phyloP scores from a whole-genome alignment of 2,888 invertebrate species.

The Melieria crassipennis region DNA sequence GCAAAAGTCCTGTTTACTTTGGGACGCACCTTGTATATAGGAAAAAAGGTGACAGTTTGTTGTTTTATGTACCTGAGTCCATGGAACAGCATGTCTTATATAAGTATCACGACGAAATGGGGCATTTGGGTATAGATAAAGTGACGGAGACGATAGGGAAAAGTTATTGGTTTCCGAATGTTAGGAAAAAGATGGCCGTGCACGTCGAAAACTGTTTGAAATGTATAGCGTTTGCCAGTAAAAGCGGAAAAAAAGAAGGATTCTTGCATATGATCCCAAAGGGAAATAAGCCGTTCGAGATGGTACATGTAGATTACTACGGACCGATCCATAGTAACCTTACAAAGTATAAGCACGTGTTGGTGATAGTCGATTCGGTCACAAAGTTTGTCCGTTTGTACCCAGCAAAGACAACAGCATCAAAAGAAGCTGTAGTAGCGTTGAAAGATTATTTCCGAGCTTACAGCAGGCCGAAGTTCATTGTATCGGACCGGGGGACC shows the following conservation, averaged over 20 bases:
- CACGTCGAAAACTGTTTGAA: slow-evolving; percentile 35
- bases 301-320: slow-evolving; percentile 39
- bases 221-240: slow-evolving; percentile 31
- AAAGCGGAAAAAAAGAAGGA: slow-evolving; percentile 25
- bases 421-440: background rate
- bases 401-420: background rate
- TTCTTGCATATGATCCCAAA: slow-evolving; percentile 36
- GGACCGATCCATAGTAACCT: slow-evolving; percentile 35
- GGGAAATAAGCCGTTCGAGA: slow-evolving; percentile 19
- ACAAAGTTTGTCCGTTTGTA: slow-evolving; percentile 33
- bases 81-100: slow-evolving; percentile 35
- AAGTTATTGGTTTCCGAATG: slow-evolving; percentile 30
- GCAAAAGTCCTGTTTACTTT: too few relatives aligned
- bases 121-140: slow-evolving; percentile 33
- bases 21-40: too few relatives aligned
- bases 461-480: background rate
- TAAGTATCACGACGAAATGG: slow-evolving; percentile 39
- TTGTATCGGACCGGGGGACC: slow-evolving; percentile 8
- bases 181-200: background rate
- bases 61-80: slow-evolving; percentile 17
- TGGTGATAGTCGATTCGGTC: slow-evolving; percentile 35
- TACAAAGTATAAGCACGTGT: slow-evolving; percentile 24
- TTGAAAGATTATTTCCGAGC: slow-evolving; percentile 7
- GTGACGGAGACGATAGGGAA: slow-evolving; percentile 23
- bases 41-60: slow-evolving; percentile 13